Base-by-base conservation (phyloP, 1,140 invertebrate species). In the Drosophila baimaii region DNA sequence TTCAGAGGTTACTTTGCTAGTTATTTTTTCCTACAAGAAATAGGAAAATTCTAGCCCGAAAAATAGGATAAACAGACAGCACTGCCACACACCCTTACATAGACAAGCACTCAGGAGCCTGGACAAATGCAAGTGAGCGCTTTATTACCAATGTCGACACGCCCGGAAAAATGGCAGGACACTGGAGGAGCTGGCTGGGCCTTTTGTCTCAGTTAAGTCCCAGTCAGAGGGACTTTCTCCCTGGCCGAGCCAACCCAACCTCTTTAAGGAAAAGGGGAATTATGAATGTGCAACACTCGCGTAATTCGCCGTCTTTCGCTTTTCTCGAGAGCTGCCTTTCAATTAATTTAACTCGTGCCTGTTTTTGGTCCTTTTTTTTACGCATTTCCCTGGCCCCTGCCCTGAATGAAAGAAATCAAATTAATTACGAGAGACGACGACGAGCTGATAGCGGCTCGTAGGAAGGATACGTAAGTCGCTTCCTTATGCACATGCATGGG, bases 131-230 rank as follows among this genome's bases (percentile, higher is more conserved):
- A 77, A 77, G 79, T 86, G 83, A 86, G 68, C 76, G 79, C 64
- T 86, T 86, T 86, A 86, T 88, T 88, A 83, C 83, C 83, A 79
- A 83, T 88, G 83, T 88, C 76, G 83, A 86, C 83, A 86, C 58
- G 59, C 44, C 73, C 27, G 55, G 62, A 58, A 58, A 58, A 70
- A 41, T 39, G 46, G 37, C 35, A 72, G 69, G 66, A 71, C 69
- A 71, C 29, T 35, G 49, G 57, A 49, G 46, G 46, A 17, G 25
- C 44, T 47, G 25, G 15, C 47, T 13, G 43, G 58, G 31, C 17
- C 47, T 73, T 70, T 78, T 75, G 56, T 81, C 65, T 70, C 59
- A 44, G 31, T 47, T 69, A 35, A 56, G 31, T 39, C n/a, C n/a
- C n/a, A n/a, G n/a, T n/a, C n/a, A n/a, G n/a, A 43, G 46, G 39